Base-by-base conservation (phyloP, 2,797 vertebrate genomes). In the Sebastes dallii region DNA sequence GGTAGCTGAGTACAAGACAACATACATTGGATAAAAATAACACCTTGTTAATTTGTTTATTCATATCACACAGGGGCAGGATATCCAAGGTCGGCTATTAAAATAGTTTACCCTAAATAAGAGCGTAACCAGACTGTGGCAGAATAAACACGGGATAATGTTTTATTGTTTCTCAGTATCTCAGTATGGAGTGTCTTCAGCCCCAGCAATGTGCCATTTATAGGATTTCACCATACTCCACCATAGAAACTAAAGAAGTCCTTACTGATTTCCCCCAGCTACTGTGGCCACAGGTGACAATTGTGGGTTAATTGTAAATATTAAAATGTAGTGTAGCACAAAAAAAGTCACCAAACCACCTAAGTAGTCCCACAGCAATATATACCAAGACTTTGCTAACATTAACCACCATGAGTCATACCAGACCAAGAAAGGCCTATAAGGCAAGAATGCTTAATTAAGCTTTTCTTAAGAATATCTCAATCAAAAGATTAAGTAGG, bases 1-100 rank as follows among this genome's bases (percentile, higher is more conserved):
- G 34, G 36, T 5, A 58, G 36, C 36, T 74, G 20, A 30, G 22
- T 29, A 66, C 65, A 25, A 54, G 20, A 70, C 24, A 42, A 58
- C 58, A 56, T 66, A 65, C 34, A 62, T 36, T 46, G 39, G 64
- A 55, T 74, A 67, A 76, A 81, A 80, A 86, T 78, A 64, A 66
- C 36, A 34, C 25, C 52, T 16, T 54, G 72, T 75, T 58, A 65
- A 83, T 62, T 25, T 60, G 55, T 75, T 73, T 73, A 66, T 68
- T 73, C 30, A 14, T 66, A 6, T 58, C 27, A 64, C 66, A 27
- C 7, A 30, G 8, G 6, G 10, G 2, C 24, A 67, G 61, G 10
- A 4, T 32, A 16, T 69, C 22, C 50, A 73, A 73, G 58, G 56
- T n/a, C 4, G 1, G 24, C n/a, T n/a, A 65, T 81, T 75, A 72